Evolutionary conservation across 23 tunicate species (phyloP).

Genomic region (Trididemnum miniatum): DNA sequence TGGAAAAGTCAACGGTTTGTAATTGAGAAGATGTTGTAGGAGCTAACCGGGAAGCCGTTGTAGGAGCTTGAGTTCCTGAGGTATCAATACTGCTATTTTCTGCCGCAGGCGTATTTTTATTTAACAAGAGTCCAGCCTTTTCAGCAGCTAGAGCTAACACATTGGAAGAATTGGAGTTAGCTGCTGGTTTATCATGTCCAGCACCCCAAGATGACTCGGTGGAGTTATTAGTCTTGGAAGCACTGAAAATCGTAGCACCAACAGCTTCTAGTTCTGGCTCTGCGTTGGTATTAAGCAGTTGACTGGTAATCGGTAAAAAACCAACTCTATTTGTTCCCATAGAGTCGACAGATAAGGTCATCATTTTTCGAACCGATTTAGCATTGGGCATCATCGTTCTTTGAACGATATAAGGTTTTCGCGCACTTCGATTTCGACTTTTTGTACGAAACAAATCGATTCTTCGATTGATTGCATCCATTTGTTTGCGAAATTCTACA

Average conservation of each 20-base stretch:
- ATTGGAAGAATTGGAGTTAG: not conserved
- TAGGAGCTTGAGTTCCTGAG: too few relatives aligned
- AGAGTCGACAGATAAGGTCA: slow-evolving; percentile 59
- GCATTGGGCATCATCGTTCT: slow-evolving; percentile 48
- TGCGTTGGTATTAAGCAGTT: not conserved
- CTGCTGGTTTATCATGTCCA: not conserved
- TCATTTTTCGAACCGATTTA: slow-evolving; percentile 58
- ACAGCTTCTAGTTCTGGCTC: slow-evolving; percentile 16
- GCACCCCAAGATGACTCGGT: not conserved
- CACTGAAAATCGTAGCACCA: not conserved
- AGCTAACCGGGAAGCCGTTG: not conserved
- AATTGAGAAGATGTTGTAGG: not conserved
- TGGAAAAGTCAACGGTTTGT: not conserved
- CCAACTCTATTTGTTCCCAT: slow-evolving; percentile 57
- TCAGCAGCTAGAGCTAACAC: slow-evolving; percentile 56
- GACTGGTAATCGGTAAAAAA: slow-evolving; percentile 35
- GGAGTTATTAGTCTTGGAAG: not conserved
- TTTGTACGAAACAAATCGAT: slow-evolving; percentile 46
- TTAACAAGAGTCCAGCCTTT: slow-evolving; percentile 40
- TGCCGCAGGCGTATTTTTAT: not conserved
- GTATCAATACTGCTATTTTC: too few relatives aligned
- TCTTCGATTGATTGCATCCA: slow-evolving; percentile 50
- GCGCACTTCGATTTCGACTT: slow-evolving; percentile 14
- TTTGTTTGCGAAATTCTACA: slow-evolving; percentile 50
- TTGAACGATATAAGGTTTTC: slow-evolving; percentile 54